Evolutionary conservation across 2,888 invertebrate genomes (phyloP).

Genomic region (Eremobia ochroleuca): DNA sequence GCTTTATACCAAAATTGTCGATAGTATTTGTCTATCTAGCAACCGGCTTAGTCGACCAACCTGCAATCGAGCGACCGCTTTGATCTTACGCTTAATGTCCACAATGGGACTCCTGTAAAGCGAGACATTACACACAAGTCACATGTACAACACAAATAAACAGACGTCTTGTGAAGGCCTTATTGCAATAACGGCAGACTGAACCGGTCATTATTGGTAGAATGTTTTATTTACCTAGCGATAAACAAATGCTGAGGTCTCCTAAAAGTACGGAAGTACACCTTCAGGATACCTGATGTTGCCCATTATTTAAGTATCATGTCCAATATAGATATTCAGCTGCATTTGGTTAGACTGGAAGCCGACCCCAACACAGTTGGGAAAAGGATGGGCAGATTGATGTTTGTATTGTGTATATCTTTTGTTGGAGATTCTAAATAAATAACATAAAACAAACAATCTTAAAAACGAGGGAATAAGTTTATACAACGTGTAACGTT

Average conservation of each 20-base stretch:
- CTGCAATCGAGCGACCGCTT: not conserved
- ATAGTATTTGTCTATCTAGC: not conserved
- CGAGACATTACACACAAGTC: conserved; percentile 8
- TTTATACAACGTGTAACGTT: too few relatives aligned
- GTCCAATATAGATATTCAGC: too few relatives aligned
- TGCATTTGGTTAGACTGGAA: too few relatives aligned
- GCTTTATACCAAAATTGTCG: not conserved
- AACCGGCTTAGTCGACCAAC: not conserved
- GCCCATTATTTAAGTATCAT: not conserved
- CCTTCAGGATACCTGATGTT: not conserved
- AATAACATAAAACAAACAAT: too few relatives aligned
- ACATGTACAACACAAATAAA: conserved; percentile 11
- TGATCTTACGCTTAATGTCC: conserved; percentile 1
- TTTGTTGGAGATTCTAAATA: not conserved
- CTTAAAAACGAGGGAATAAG: not conserved
- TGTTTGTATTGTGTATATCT: too few relatives aligned
- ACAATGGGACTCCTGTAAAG: not conserved
- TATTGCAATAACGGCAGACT: conserved; percentile 2
- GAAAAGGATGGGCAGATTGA: too few relatives aligned
- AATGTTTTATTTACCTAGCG: not conserved
- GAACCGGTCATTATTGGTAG: not conserved
- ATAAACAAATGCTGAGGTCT: not conserved
- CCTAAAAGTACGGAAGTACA: not conserved
- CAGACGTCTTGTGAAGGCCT: not conserved
- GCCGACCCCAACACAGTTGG: too few relatives aligned